Conservation (phyloP, 2,797 vertebrate species). For the Parauchenoglanis ngamensis region DNA sequence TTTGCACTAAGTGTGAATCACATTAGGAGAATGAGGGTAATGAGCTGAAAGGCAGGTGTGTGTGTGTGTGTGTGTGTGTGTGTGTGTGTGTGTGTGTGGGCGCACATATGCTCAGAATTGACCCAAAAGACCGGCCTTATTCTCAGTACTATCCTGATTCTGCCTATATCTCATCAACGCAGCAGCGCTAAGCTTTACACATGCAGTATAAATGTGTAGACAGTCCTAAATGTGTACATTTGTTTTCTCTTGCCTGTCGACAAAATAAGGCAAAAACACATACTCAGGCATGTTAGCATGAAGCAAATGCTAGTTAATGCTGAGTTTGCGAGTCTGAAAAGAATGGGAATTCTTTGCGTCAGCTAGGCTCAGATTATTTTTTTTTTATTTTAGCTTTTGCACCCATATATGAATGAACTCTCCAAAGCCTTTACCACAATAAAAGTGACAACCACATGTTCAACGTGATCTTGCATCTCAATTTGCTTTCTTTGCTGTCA, state of each 20-base stretch:
- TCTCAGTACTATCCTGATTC: not conserved
- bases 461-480: constrained; percentile 53
- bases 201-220: not conserved
- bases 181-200: constrained; percentile 23
- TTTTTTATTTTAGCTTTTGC: constrained; percentile 23
- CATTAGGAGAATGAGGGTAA: constrained; percentile 81
- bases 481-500: constrained; percentile 53
- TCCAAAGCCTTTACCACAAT: constrained; percentile 13
- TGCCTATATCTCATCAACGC: not conserved
- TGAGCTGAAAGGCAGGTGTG: constrained; percentile 75
- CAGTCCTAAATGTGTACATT: not conserved
- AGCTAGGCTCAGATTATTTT: constrained; percentile 60
- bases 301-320: constrained; percentile 30
- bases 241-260: constrained; percentile 7
- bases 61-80: constrained; percentile 56
- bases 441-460: constrained; percentile 49
- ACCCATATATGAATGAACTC: constrained; percentile 18
- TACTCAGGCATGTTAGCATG: constrained; percentile 39
- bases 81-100: not conserved
- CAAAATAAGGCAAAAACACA: not conserved
- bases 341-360: constrained; percentile 59
- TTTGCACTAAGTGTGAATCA: not conserved
- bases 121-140: not conserved
- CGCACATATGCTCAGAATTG: not conserved
- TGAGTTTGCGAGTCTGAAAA: constrained; percentile 8